These are phyloP conservation scores for Apodemus speciosus DNA, from an alignment of 2,113 vertebrate genomes.

Conservation along the genomic window DNA sequence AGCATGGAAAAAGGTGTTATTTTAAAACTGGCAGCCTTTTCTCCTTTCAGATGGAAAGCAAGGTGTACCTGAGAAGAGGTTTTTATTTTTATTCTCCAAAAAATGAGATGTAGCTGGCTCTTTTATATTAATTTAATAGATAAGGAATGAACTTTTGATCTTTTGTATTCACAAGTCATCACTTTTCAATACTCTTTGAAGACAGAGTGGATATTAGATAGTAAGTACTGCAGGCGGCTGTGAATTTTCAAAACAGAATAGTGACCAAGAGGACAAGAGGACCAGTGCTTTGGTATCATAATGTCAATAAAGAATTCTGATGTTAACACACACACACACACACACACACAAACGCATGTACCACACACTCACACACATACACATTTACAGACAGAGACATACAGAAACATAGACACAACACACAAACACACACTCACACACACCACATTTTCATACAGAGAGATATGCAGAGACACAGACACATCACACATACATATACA, in stretches of 20 bases:
- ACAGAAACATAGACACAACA: background rate
- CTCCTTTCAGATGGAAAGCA: background rate
- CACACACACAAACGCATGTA: background rate
- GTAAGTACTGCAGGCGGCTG: accelerated
- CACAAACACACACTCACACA: background rate
- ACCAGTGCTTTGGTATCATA: background rate
- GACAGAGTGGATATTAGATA: background rate
- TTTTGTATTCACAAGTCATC: background rate
- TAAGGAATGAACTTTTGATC: background rate
- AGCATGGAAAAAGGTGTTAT: background rate
- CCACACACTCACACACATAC: background rate
- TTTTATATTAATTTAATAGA: background rate
- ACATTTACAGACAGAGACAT: no score
- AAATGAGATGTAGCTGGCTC: background rate
- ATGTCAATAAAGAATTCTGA: background rate
- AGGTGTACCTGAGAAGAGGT: background rate
- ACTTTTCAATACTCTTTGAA: background rate
- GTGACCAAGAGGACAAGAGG: background rate
- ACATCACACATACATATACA: background rate
- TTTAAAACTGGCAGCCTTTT: background rate
- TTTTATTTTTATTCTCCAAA: background rate
- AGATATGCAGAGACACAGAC: background rate
- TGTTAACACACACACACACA: background rate
- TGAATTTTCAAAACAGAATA: background rate
- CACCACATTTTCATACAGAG: no score